Conservation (phyloP, 2,888 invertebrate species). For the Andrena praecox region DNA sequence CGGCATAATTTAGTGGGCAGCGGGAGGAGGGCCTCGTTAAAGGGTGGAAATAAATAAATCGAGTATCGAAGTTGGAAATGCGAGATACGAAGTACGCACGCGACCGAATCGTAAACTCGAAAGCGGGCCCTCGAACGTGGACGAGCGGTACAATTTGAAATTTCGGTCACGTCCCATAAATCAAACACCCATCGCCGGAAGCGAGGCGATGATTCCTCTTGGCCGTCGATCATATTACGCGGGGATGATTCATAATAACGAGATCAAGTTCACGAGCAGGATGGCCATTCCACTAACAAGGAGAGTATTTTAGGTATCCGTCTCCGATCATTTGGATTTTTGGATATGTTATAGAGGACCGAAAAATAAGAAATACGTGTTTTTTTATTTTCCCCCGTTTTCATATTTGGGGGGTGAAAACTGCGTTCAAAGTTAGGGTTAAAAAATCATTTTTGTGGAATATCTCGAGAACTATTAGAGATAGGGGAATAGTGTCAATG, state of each 20-base stretch:
- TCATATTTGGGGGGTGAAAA: no score
- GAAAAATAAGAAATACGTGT: no score
- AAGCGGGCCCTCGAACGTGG: background rate
- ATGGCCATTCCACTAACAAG: background rate
- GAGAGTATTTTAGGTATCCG: no score
- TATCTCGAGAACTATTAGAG: no score
- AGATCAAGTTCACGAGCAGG: constrained; percentile 37
- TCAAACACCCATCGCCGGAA: constrained; percentile 41
- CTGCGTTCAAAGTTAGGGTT: no score
- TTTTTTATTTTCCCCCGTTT: no score
- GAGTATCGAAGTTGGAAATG: constrained; percentile 20
- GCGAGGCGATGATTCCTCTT: constrained; percentile 41
- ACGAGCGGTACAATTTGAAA: constrained; percentile 31
- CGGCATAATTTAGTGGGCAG: constrained; percentile 28
- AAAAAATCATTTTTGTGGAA: no score
- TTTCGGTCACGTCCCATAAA: constrained; percentile 37
- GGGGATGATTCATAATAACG: constrained; percentile 32
- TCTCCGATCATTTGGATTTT: no score
- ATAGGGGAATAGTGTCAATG: no score
- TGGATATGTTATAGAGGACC: no score
- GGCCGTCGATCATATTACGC: constrained; percentile 46
- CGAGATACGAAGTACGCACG: constrained; percentile 38
- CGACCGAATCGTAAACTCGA: constrained; percentile 36
- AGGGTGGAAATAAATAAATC: constrained; percentile 26
- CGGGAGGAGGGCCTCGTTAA: background rate